phyloP scores from a whole-genome alignment of 2,113 vertebrate genomes.

The Acinonyx jubatus region DNA sequence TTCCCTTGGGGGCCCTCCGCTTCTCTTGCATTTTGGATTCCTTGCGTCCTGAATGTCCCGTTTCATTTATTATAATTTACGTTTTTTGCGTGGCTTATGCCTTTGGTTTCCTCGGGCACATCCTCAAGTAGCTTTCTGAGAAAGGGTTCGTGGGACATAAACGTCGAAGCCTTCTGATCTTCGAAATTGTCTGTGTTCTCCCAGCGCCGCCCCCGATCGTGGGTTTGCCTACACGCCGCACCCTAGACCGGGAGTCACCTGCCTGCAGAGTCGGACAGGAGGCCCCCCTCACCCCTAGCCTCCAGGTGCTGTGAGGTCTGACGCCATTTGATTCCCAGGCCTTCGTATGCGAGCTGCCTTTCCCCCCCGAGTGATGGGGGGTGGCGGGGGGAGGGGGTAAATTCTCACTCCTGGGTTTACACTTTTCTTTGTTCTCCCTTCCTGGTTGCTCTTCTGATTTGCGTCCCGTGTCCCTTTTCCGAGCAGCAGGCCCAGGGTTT shows the following conservation, averaged over 20 bases:
- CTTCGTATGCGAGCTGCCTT: fast-evolving
- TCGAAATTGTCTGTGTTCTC: neutral
- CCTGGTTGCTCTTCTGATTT: neutral
- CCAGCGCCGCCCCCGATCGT: neutral
- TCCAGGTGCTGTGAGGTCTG: neutral
- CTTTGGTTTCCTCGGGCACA: neutral
- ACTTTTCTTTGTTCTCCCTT: neutral
- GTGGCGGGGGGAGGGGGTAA: neutral
- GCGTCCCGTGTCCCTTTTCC: fast-evolving
- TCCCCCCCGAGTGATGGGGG: neutral
- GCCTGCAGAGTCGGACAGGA: neutral
- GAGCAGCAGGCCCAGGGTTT: fast-evolving
- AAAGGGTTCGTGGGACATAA: neutral
- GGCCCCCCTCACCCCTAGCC: fast-evolving
- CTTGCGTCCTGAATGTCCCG: neutral
- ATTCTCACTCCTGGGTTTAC: neutral
- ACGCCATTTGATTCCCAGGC: neutral
- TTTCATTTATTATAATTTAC: no score
- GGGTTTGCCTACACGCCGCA: neutral
- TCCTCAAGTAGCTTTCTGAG: conserved; percentile 8
- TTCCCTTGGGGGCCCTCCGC: neutral
- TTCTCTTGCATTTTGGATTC: neutral
- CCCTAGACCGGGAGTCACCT: neutral
- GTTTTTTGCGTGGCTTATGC: neutral
- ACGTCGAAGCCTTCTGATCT: neutral